phyloP scores from a whole-genome alignment of 2,113 vertebrate species.

The Acanthisitta chloris region DNA sequence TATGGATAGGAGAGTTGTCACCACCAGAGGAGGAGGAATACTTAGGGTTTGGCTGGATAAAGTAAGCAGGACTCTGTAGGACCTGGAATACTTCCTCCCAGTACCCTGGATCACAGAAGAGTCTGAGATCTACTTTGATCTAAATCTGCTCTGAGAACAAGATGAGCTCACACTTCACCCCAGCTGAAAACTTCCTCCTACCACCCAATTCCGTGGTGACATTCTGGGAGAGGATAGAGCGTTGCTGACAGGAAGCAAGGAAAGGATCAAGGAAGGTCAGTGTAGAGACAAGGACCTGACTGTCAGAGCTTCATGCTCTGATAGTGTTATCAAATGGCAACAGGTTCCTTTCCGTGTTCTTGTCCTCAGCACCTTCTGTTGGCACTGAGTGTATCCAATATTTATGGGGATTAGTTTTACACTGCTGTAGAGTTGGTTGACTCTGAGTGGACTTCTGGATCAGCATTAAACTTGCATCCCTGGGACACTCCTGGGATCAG shows the following conservation, averaged over 20 bases:
- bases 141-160: neutral
- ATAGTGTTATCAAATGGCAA: neutral
- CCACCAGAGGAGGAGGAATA: neutral
- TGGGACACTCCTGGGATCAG: neutral
- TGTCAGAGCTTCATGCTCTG: neutral
- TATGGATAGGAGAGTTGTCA: neutral
- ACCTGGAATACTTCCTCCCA: neutral
- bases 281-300: neutral
- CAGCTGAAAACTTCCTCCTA: neutral
- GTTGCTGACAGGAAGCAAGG: neutral
- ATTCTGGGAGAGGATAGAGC: neutral
- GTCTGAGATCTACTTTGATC: neutral
- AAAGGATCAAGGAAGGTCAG: neutral
- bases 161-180: neutral
- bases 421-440: neutral
- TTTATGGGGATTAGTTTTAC: neutral
- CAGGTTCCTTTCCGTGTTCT: neutral
- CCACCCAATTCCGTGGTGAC: neutral
- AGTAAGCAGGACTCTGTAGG: neutral
- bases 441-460: neutral
- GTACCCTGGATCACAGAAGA: neutral
- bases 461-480: neutral
- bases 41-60: neutral
- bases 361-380: neutral
- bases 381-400: neutral